phyloP scores from a whole-genome alignment of 2,888 invertebrate species.

The Leptura quadrifasciata region DNA sequence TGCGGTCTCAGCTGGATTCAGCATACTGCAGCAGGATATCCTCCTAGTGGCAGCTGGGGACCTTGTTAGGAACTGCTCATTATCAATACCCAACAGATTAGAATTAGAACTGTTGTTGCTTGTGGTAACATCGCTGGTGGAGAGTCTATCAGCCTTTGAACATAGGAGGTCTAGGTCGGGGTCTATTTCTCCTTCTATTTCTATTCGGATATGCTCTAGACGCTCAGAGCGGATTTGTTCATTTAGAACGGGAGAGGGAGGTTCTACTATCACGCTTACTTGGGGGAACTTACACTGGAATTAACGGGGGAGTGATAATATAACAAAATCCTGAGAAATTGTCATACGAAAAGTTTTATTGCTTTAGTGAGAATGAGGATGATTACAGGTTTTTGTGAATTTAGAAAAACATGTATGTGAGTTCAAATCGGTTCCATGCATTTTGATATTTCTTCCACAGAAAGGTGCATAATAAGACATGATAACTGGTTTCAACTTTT shows the following conservation, averaged over 20 bases:
- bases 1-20: slow-evolving; percentile 83
- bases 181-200: slow-evolving; percentile 67
- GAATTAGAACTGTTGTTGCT: slow-evolving; percentile 76
- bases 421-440: not conserved
- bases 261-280: slow-evolving; percentile 85
- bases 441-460: not conserved
- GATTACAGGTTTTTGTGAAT: slow-evolving; percentile 10
- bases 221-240: slow-evolving; percentile 72
- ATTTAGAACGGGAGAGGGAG: slow-evolving; percentile 83
- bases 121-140: slow-evolving; percentile 68
- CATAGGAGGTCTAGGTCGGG: slow-evolving; percentile 68
- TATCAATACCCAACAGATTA: slow-evolving; percentile 78
- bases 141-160: slow-evolving; percentile 67
- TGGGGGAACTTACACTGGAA: slow-evolving; percentile 75
- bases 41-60: slow-evolving; percentile 91
- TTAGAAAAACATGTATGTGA: not conserved
- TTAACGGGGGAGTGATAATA: slow-evolving; percentile 42
- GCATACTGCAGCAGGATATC: slow-evolving; percentile 93
- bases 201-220: slow-evolving; percentile 67
- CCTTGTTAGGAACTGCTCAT: slow-evolving; percentile 81
- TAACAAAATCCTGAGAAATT: slow-evolving; percentile 29
- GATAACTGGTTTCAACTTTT: not conserved
- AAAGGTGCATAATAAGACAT: not conserved
- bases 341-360: slow-evolving; percentile 34
- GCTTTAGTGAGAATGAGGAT: not conserved